Evolutionary conservation across 1,140 invertebrate genomes (phyloP), one percentile per base, ranked within the genome.

Genomic region (Anastatus disparis): DNA sequence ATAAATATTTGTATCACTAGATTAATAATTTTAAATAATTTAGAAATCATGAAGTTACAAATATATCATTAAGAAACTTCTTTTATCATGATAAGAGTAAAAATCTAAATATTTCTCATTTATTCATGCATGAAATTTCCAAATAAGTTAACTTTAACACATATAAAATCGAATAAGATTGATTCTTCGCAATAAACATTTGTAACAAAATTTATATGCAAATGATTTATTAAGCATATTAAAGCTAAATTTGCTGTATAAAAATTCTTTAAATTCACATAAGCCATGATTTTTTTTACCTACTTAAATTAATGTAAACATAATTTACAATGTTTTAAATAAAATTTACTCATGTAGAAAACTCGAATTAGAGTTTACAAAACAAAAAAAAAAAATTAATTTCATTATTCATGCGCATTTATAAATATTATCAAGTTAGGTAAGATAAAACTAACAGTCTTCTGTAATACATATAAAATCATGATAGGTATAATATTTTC

Each of bases 261-360:
- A 70, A 66, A 66, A n/a, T 31, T n/a, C 55, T 9, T 31, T 53
- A 10, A 40, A 13, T 40, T 29, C 35, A n/a, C 46, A 55, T 9
- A 44, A 1, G n/a, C 35, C 67, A 70, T 70, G 58, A 70, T 70
- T 70, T 24, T 44, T 35, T 20, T 56, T 3, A 17, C 24, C n/a
- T 15, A 29, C 29, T 53, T 61, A 68, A 62, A 69, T 69, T 61
- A 22, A 61, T 61, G 53, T 17, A 52, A 52, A 61, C 46, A 68
- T 68, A 68, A 68, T 68, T 15, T 13, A 48, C 13, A 44, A 56
- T 58, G n/a, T 52, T 44, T 56, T 46, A 24, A 10, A 15, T 24
- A 56, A 63, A 56, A 63, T 20, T 63, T 8, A 17, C 44, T 46
- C 27, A 46, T 29, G 24, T 48, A 63, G 27, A 62, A 46, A 48